Conservation (phyloP, 1,140 invertebrate genomes). For the Nasonia giraulti region DNA sequence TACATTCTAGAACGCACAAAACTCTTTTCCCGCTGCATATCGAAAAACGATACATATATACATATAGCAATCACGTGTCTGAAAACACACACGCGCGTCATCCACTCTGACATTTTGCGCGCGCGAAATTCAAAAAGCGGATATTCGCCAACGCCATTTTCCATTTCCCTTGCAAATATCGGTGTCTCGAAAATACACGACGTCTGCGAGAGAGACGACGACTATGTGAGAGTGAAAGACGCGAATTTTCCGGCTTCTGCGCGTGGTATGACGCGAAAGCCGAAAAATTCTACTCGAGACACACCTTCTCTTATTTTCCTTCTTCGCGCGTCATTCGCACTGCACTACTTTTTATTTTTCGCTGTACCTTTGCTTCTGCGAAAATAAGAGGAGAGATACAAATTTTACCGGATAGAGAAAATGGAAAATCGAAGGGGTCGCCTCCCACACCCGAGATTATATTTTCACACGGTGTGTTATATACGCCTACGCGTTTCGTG, state of each 20-base stretch:
- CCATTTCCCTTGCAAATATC: slow-evolving; percentile 38
- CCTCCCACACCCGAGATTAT: not conserved
- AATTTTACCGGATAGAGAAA: slow-evolving; percentile 12
- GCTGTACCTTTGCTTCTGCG: not conserved
- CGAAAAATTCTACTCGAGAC: not conserved
- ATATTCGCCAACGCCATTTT: not conserved
- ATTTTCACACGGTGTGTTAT: not conserved
- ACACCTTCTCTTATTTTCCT: not conserved
- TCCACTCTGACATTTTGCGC: not conserved
- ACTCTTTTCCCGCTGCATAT: not conserved
- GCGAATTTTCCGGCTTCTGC: not conserved
- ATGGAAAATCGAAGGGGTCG: slow-evolving; percentile 21
- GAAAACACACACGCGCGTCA: not conserved
- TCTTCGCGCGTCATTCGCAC: not conserved
- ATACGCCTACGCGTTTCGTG: not conserved
- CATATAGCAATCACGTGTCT: not conserved
- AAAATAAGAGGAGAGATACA: not conserved
- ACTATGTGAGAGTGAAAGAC: not conserved
- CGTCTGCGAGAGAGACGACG: not conserved
- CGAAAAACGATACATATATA: too few relatives aligned
- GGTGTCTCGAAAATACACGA: not conserved
- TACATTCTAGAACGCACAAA: not conserved
- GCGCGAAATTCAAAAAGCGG: not conserved
- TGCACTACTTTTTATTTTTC: not conserved
- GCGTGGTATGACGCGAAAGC: not conserved